Conservation (phyloP, 2,888 invertebrate genomes). For the Allolobophora icterica region DNA sequence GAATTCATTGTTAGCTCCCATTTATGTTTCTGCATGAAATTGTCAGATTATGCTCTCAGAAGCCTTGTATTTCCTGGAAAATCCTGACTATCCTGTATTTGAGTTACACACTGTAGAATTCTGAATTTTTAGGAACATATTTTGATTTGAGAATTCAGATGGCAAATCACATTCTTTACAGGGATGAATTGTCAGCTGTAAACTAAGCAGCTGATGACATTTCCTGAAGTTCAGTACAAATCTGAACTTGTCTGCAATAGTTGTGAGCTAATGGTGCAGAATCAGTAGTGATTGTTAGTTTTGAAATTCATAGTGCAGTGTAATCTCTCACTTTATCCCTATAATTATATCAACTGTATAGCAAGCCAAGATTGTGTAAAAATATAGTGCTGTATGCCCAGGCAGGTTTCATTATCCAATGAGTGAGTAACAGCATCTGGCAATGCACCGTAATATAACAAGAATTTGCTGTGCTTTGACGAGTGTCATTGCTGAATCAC, state of each 20-base stretch:
- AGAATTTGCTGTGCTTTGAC: too few relatives aligned
- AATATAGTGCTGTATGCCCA: too few relatives aligned
- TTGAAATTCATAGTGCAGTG: background rate
- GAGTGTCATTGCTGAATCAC: too few relatives aligned
- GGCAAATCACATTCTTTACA: too few relatives aligned
- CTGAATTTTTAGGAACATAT: background rate
- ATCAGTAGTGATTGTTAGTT: background rate
- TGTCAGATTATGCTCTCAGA: background rate
- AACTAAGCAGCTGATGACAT: background rate
- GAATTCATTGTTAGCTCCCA: background rate
- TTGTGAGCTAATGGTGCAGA: too few relatives aligned
- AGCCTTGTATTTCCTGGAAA: background rate
- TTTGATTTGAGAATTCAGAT: slow-evolving; percentile 6
- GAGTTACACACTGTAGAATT: too few relatives aligned
- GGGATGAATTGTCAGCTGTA: too few relatives aligned
- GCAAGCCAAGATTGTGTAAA: background rate
- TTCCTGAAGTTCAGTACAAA: too few relatives aligned
- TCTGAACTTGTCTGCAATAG: too few relatives aligned
- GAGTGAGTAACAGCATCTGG: too few relatives aligned
- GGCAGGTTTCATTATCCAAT: too few relatives aligned
- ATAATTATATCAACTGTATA: background rate
- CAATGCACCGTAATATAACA: too few relatives aligned
- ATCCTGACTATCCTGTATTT: background rate
- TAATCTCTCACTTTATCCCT: background rate
- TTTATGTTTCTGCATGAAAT: background rate